phyloP scores from a whole-genome alignment of 2,888 invertebrate species.

The Hymenopus coronatus region DNA sequence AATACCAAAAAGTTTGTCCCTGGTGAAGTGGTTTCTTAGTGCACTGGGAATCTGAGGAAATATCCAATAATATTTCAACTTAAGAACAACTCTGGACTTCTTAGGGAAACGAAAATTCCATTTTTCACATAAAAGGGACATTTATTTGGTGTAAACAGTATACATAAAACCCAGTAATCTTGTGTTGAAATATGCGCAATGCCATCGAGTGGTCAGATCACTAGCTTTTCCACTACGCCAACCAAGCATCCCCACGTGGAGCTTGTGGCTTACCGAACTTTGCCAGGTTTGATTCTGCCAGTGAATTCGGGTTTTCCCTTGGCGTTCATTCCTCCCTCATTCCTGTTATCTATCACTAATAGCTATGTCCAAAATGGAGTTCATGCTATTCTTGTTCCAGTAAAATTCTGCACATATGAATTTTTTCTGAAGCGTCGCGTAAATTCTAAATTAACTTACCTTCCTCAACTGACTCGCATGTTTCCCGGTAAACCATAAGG shows the following conservation, averaged over 20 bases:
- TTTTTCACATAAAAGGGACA: not conserved
- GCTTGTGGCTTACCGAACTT: not conserved
- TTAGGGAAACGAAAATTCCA: not conserved
- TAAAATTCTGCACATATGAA: no score
- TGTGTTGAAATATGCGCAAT: not conserved
- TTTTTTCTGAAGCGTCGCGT: no score
- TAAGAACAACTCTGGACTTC: not conserved
- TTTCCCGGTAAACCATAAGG: no score
- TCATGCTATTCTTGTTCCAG: no score
- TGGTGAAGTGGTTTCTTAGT: not conserved
- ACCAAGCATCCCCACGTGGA: not conserved
- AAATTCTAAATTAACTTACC: no score
- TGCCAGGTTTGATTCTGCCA: no score
- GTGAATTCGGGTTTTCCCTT: no score
- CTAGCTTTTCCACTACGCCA: no score
- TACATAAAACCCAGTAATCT: not conserved
- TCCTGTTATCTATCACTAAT: no score
- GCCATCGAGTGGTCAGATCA: not conserved
- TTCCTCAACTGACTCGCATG: no score
- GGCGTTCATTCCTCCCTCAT: no score
- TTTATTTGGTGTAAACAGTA: not conserved
- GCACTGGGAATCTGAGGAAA: constrained; percentile 7
- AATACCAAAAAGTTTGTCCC: constrained; percentile 14
- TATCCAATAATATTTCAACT: constrained; percentile 9
- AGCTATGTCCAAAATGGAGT: no score